Conservation (phyloP, 2,797 vertebrate genomes). For the Erithacus rubecula region DNA sequence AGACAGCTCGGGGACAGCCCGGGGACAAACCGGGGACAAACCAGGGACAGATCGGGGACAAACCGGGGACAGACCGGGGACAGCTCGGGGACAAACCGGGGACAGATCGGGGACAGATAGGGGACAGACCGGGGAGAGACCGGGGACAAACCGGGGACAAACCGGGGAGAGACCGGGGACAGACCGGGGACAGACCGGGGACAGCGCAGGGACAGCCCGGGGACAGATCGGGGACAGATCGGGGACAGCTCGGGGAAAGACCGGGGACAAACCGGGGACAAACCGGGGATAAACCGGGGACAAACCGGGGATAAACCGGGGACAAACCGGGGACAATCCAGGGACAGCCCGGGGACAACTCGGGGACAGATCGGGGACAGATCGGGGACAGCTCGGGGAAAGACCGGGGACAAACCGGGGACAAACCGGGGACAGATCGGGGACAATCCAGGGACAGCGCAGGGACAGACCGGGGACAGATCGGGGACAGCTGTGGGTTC, state of each 20-base stretch:
- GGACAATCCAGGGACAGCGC: neutral
- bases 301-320: rapidly evolving
- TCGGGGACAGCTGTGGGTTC: rapidly evolving
- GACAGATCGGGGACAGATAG: rapidly evolving
- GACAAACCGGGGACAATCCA: too few relatives aligned
- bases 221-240: too few relatives aligned
- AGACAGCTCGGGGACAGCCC: too few relatives aligned
- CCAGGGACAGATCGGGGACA: too few relatives aligned
- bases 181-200: neutral
- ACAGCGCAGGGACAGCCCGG: neutral
- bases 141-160: rapidly evolving
- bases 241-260: too few relatives aligned
- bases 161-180: too few relatives aligned
- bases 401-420: rapidly evolving
- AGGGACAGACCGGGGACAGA: too few relatives aligned
- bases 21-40: rapidly evolving
- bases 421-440: neutral
- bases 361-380: rapidly evolving
- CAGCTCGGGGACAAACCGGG: neutral
- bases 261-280: rapidly evolving
- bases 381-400: too few relatives aligned
- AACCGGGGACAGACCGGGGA: rapidly evolving
- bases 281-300: neutral
- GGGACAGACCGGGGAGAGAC: too few relatives aligned
- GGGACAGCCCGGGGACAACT: too few relatives aligned